These are phyloP conservation scores for Campylomormyrus numenius DNA, from an alignment of 2,113 vertebrate genomes.

Conservation along the genomic window DNA sequence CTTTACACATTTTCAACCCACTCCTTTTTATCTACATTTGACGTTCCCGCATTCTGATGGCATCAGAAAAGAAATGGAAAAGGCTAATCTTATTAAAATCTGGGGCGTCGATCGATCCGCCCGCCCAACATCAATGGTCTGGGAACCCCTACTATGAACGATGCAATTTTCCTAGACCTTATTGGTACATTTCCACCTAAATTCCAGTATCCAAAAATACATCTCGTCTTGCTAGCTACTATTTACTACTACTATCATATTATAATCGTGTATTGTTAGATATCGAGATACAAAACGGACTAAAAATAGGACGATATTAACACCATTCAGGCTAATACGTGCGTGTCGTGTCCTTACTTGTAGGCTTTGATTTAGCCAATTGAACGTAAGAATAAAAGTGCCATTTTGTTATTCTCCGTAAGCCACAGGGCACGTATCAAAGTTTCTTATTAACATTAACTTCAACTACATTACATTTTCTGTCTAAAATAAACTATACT, in stretches of 20 bases:
- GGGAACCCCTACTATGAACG: background rate
- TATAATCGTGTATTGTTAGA: background rate
- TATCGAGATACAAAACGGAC: background rate
- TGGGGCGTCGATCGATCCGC: background rate
- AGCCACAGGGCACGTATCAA: background rate
- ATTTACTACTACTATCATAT: background rate
- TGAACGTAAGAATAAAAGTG: background rate
- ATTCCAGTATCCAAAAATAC: background rate
- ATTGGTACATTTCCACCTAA: background rate
- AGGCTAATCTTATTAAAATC: background rate
- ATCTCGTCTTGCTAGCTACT: background rate
- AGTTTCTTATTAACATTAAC: background rate
- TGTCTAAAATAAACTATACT: background rate
- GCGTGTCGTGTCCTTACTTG: background rate
- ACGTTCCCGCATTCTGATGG: background rate
- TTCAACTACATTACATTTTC: background rate
- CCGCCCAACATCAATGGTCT: background rate
- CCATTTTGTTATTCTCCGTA: background rate
- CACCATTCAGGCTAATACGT: background rate
- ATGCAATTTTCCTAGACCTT: background rate
- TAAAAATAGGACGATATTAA: background rate
- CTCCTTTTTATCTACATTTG: background rate
- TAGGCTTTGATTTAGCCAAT: background rate
- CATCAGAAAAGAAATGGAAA: background rate
- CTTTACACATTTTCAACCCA: background rate